Conservation (phyloP, 2,888 invertebrate genomes). For the Cantharis rufa region DNA sequence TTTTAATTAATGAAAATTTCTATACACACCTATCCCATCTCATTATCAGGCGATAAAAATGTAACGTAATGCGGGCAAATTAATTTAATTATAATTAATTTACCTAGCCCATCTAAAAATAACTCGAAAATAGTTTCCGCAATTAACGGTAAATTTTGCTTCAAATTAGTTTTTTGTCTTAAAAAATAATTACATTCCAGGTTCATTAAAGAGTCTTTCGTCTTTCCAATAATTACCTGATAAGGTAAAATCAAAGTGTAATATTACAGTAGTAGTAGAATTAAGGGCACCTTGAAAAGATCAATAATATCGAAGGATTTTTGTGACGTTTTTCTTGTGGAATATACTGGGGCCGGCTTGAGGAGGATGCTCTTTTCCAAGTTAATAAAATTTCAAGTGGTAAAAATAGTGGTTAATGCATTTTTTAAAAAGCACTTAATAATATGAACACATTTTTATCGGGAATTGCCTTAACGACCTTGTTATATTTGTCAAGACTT, state of each 20-base stretch:
- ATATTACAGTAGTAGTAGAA: not conserved
- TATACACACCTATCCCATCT: not conserved
- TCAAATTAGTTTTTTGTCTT: not conserved
- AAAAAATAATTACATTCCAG: not conserved
- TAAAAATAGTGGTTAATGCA: not conserved
- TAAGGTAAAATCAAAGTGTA: not conserved
- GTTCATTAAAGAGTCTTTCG: not conserved
- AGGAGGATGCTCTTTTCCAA: not conserved
- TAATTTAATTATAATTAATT: not conserved
- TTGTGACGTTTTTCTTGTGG: not conserved
- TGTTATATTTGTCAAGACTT: conserved; percentile 36
- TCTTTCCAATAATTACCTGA: not conserved
- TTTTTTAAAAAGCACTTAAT: conserved; percentile 5
- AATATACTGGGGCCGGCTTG: not conserved
- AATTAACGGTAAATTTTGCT: not conserved
- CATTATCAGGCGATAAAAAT: not conserved
- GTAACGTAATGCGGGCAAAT: not conserved
- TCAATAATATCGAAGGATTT: not conserved
- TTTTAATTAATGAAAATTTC: not conserved
- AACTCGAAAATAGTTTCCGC: not conserved
- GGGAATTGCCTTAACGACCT: conserved; percentile 33
- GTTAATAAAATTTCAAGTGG: not conserved
- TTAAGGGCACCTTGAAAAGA: not conserved
- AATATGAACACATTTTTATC: conserved; percentile 6
- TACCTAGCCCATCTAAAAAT: not conserved